phyloP scores from a whole-genome alignment of 2,797 vertebrate species.

The Sebastes hubbsi region DNA sequence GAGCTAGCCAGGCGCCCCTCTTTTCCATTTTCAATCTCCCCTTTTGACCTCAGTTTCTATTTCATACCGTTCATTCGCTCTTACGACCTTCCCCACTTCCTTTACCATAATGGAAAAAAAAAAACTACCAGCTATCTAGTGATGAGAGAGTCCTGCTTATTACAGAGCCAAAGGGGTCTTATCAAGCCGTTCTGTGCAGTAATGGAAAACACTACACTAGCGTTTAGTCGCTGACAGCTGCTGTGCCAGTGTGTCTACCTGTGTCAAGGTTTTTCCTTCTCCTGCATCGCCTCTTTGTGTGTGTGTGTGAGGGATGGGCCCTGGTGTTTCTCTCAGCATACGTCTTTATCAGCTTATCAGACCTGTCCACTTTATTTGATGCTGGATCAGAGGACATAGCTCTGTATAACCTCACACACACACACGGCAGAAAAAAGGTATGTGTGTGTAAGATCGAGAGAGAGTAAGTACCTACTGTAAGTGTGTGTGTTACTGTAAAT shows the following conservation, averaged over 20 bases:
- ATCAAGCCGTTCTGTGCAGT: slow-evolving; percentile 19
- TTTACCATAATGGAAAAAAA: slow-evolving; percentile 30
- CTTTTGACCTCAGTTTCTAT: slow-evolving; percentile 11
- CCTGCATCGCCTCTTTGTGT: background rate
- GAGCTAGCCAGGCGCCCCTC: background rate
- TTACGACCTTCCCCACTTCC: slow-evolving; percentile 11
- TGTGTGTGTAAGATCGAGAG: background rate
- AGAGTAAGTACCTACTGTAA: background rate
- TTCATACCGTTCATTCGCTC: background rate
- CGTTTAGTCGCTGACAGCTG: slow-evolving; percentile 28
- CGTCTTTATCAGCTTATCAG: slow-evolving; percentile 63
- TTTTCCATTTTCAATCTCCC: slow-evolving; percentile 40
- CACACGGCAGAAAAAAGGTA: background rate
- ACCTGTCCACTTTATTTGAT: slow-evolving; percentile 58
- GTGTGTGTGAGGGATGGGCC: background rate
- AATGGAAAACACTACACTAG: slow-evolving; percentile 33
- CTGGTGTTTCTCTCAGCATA: slow-evolving; percentile 57
- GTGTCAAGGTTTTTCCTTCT: slow-evolving; percentile 14
- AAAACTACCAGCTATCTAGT: background rate
- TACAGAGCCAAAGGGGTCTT: slow-evolving; percentile 29
- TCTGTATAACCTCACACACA: slow-evolving; percentile 37
- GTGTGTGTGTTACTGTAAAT: slow-evolving; percentile 13
- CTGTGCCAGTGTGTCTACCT: slow-evolving; percentile 29
- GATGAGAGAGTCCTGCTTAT: slow-evolving; percentile 30
- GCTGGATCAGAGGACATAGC: slow-evolving; percentile 31